Evolutionary conservation across 2,113 vertebrate genomes (phyloP), one percentile per base, ranked within the genome.

Genomic region (Hyperopisus bebe): DNA sequence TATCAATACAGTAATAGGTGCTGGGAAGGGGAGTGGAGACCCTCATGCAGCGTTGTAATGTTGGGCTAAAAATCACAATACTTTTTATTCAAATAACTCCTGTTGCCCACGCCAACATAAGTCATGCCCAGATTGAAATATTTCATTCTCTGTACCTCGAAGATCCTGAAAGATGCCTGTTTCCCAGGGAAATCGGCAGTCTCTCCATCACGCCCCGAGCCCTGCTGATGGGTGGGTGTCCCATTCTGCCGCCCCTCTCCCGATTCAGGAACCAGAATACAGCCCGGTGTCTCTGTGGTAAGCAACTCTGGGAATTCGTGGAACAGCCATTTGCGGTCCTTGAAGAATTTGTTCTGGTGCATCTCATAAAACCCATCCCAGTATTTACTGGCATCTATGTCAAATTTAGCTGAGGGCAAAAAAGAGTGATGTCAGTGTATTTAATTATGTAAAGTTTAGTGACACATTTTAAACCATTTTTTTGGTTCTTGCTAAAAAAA

Each of bases 251-350:
- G 86, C 85, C 39, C 42, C n/a, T 19, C 85, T n/a, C 13, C 50
- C 5, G 3, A 50, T 87, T 53, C 27, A 17, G 44, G n/a, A 35
- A 13, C 31, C 42, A 24, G n/a, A 84, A 44, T 77, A 70, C 48
- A 91, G 89, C 74, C 87, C 7, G 87, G 88, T 86, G 82, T 70
- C 48, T 70, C 77, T 6, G 89, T 89, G 51, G 95, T 93, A 92
- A 98, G 96, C 92, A 99, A 96, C 94, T 99, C 98, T 91, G 98
- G 97, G 92, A 99, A 99, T 91, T 99, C 98, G 88, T 95, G 93
- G 93, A 98, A 96, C 53, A 99, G 94, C 98, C 98, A 99, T 88
- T 95, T 97, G n/a, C 97, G 97, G 95, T 98, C 96, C 95, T 97
- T 98, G 94, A 99, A 99, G 94, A 99, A 98, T 89, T 97, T 98